These are phyloP conservation scores for Daboia siamensis DNA, from an alignment of 2,113 vertebrate species.

Conservation along the genomic window DNA sequence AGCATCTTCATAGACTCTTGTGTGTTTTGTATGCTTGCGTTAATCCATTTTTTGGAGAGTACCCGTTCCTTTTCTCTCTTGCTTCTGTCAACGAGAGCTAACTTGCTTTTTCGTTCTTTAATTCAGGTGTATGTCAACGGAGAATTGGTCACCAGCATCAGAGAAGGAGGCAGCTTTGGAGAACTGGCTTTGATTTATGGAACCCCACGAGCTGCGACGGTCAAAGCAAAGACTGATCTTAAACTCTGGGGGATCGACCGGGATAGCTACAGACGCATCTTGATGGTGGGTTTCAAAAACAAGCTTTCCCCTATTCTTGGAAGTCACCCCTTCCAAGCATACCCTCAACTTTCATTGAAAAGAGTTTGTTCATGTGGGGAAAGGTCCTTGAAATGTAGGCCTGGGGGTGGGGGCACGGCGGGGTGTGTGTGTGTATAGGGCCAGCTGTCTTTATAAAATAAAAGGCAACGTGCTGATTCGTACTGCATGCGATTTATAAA, in stretches of 20 bases:
- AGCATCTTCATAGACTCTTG: too few species aligned
- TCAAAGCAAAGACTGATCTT: constrained; percentile 87
- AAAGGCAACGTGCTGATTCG: background rate
- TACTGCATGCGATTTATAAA: background rate
- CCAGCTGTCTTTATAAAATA: background rate
- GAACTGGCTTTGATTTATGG: constrained; percentile 86
- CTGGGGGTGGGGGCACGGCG: background rate
- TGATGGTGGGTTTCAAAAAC: constrained; percentile 73
- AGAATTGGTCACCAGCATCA: constrained; percentile 94
- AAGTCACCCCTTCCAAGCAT: background rate
- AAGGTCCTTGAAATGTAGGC: background rate
- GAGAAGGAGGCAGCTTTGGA: constrained; percentile 90
- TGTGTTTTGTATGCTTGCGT: background rate
- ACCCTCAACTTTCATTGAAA: accelerated
- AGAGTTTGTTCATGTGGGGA: background rate
- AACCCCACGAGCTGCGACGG: constrained; percentile 83
- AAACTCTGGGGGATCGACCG: constrained; percentile 90
- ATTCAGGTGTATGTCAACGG: constrained; percentile 91
- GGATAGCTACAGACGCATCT: constrained; percentile 86
- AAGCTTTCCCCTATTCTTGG: background rate
- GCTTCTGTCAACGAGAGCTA: background rate
- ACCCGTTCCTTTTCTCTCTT: background rate
- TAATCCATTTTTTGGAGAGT: background rate
- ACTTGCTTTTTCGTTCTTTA: background rate
- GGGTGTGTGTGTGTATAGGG: background rate